These are phyloP conservation scores for Clamator glandarius DNA, from an alignment of 2,797 vertebrate genomes.

Conservation along the genomic window DNA sequence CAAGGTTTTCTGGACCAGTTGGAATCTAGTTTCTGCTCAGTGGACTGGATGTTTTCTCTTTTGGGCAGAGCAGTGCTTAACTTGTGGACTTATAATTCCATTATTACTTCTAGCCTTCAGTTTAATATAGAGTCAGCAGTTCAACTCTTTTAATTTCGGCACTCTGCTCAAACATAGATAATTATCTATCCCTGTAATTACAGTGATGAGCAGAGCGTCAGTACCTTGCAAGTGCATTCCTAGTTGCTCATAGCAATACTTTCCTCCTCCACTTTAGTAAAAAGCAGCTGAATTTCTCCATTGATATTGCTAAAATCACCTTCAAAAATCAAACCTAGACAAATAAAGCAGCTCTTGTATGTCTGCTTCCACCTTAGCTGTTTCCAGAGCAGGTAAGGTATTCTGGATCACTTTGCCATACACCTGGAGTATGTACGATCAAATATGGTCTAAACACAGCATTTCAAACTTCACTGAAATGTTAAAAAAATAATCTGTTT, in stretches of 20 bases:
- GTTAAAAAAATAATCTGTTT: background rate
- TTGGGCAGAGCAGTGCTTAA: background rate
- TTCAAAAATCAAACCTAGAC: constrained; percentile 15
- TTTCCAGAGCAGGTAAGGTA: background rate
- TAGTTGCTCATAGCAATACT: background rate
- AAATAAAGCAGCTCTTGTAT: background rate
- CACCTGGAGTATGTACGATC: background rate
- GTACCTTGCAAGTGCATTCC: background rate
- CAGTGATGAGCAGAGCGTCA: background rate
- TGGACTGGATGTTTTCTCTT: background rate
- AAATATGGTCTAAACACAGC: background rate
- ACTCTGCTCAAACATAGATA: background rate
- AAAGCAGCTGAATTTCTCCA: background rate
- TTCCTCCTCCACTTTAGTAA: background rate
- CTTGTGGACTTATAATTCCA: background rate
- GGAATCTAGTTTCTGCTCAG: background rate
- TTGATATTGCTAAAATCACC: background rate
- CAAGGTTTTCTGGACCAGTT: background rate
- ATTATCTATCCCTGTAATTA: background rate
- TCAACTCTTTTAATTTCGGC: background rate
- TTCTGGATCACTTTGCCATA: background rate
- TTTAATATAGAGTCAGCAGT: background rate
- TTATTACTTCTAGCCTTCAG: background rate
- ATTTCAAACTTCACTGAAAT: background rate
- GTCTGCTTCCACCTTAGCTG: background rate